Conservation (phyloP, 2,797 vertebrate genomes). For the Morus bassanus region DNA sequence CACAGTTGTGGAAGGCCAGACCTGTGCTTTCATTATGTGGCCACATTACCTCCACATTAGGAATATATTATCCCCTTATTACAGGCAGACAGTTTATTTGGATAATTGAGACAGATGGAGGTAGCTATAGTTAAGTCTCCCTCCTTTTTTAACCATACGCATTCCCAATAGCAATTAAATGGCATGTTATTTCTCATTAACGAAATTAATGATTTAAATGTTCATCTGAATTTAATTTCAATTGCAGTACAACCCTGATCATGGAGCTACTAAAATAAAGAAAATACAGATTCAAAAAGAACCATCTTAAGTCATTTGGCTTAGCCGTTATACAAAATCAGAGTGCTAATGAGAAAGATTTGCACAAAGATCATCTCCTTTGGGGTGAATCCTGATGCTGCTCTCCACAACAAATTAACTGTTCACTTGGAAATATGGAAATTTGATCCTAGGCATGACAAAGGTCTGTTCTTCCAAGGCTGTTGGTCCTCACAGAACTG, state of each 20-base stretch:
- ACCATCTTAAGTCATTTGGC: not conserved
- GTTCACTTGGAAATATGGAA: not conserved
- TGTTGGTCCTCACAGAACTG: not conserved
- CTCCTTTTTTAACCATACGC: not conserved
- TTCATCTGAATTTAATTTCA: not conserved
- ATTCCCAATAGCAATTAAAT: not conserved
- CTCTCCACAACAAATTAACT: not conserved
- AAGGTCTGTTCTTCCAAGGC: not conserved
- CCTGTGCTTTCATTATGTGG: not conserved
- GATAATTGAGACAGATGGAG: conserved; percentile 1
- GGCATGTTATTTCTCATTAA: not conserved
- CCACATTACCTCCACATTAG: not conserved
- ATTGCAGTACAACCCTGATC: not conserved
- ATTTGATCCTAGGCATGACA: not conserved
- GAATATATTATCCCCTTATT: not conserved
- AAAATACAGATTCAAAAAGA: not conserved
- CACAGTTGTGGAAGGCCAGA: not conserved
- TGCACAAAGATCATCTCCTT: not conserved
- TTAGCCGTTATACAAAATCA: not conserved
- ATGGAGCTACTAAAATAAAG: not conserved
- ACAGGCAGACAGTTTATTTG: not conserved
- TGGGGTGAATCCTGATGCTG: not conserved
- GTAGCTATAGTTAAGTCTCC: not conserved
- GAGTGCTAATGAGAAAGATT: not conserved
- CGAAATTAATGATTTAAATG: not conserved